Conservation (phyloP, 2,888 invertebrate genomes). For the Aphodius sticticus region DNA sequence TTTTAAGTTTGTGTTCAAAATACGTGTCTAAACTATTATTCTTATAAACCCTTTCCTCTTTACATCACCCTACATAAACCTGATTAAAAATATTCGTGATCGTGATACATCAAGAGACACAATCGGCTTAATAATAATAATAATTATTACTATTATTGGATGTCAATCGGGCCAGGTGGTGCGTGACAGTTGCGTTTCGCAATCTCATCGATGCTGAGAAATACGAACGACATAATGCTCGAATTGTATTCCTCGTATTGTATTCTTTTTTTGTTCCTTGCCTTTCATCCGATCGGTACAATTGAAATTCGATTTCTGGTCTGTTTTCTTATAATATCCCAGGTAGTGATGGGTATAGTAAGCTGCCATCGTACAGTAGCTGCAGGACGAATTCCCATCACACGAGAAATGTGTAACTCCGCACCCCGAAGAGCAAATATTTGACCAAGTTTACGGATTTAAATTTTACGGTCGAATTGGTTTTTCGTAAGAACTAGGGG, state of each 20-base stretch:
- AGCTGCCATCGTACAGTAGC: not conserved
- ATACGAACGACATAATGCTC: not conserved
- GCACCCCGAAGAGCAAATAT: conserved; percentile 8
- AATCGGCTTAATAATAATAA: not conserved
- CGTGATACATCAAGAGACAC: not conserved
- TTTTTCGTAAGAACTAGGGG: not conserved
- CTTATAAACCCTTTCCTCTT: not conserved
- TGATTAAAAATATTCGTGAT: not conserved
- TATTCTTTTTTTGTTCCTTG: not conserved
- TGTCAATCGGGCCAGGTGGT: not conserved
- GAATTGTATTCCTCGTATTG: not conserved
- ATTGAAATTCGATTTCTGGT: conserved; percentile 55
- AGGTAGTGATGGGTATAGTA: conserved; percentile 44
- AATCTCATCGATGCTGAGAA: not conserved
- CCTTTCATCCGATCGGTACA: conserved; percentile 45
- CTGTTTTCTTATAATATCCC: conserved; percentile 55
- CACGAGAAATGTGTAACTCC: not conserved
- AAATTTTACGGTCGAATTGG: conserved; percentile 10
- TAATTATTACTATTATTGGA: not conserved
- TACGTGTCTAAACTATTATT: too few species aligned
- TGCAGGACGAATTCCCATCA: not conserved
- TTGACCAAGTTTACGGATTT: conserved; percentile 24
- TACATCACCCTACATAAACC: not conserved
- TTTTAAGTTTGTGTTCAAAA: too few species aligned
- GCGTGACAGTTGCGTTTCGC: not conserved